These are phyloP conservation scores for Notothenia rossii DNA, from an alignment of 2,113 vertebrate genomes.

Conservation along the genomic window DNA sequence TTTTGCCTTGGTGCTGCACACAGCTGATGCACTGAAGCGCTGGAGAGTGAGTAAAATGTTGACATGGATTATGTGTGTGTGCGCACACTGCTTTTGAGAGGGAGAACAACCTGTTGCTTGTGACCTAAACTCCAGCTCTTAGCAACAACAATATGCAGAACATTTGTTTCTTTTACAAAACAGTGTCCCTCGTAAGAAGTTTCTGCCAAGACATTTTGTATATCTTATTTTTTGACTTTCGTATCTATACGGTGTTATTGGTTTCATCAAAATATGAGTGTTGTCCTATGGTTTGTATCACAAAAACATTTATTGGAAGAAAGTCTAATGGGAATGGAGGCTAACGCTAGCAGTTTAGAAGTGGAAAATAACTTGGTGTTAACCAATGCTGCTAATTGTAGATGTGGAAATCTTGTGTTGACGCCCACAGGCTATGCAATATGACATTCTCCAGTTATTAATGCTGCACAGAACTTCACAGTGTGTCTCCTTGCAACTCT, in stretches of 20 bases:
- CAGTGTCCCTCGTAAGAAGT: neutral
- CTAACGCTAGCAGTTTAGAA: neutral
- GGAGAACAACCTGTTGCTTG: neutral
- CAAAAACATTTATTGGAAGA: neutral
- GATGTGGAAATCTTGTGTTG: neutral
- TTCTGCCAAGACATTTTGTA: neutral
- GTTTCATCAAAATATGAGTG: too few relatives aligned
- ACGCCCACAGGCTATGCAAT: neutral
- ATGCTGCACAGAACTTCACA: neutral
- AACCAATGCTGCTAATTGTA: neutral
- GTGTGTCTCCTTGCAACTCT: neutral
- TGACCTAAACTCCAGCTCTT: neutral
- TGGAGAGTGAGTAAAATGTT: conserved; percentile 63
- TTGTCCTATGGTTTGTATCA: neutral
- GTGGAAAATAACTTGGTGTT: neutral
- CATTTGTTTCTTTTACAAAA: neutral
- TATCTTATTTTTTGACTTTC: neutral
- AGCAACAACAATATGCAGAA: neutral
- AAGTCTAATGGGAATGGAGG: neutral
- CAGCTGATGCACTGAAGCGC: conserved; percentile 19
- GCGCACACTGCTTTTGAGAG: too few relatives aligned
- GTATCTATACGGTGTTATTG: neutral
- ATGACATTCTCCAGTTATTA: neutral
- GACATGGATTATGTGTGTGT: neutral
- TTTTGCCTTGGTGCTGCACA: conserved; percentile 43